Percentiles rank a stretch among this genome's conserved stretches.
phyloP scores from a whole-genome alignment of 2,888 invertebrate species.

The Argyresthia goedartella region DNA sequence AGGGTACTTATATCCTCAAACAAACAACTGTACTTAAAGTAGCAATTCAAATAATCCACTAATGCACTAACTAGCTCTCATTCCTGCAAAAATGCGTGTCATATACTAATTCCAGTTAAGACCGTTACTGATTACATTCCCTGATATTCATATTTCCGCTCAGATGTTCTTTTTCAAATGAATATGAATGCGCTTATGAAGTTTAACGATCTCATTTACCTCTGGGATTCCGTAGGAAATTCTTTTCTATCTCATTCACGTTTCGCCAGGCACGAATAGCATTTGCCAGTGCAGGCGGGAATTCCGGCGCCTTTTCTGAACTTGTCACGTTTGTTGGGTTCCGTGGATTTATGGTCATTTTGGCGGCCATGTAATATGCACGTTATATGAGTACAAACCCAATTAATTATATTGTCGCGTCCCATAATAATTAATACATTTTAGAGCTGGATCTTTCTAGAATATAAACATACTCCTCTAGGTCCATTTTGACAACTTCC shows the following conservation, averaged over 20 bases:
- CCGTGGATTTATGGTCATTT: no score
- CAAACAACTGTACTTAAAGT: no score
- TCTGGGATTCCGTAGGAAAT: background rate
- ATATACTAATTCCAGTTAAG: background rate
- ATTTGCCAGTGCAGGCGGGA: background rate
- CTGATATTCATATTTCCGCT: background rate
- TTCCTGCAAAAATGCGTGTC: background rate
- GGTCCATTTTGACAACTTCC: no score
- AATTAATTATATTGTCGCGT: no score
- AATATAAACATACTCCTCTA: no score
- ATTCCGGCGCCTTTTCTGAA: background rate
- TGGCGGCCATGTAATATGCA: no score
- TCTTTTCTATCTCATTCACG: background rate
- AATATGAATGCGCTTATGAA: background rate
- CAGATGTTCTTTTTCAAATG: background rate
- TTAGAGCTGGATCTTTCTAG: no score
- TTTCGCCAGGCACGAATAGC: background rate
- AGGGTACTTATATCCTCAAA: no score
- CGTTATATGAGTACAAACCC: no score
- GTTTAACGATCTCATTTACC: conserved; percentile 1
- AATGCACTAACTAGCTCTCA: no score
- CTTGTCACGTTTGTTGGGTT: background rate
- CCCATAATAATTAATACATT: no score
- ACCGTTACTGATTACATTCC: background rate
- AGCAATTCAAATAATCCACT: no score